Conservation (phyloP, 2,797 vertebrate species). For the Sebastes diploproa region DNA sequence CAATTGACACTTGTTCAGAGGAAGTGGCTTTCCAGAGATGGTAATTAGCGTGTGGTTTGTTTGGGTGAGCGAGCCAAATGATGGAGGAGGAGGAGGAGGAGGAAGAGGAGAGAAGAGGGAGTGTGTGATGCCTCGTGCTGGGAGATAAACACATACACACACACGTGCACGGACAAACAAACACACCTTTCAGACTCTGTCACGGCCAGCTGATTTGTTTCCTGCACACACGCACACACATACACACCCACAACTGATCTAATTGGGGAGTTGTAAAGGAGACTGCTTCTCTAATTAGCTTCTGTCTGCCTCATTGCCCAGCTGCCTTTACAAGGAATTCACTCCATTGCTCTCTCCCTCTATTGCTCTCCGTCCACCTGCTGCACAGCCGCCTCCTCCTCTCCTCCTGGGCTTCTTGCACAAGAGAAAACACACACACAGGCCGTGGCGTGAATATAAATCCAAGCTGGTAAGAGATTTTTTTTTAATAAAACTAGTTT, state of each 20-base stretch:
- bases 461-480: conserved; percentile 21
- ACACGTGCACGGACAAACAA: conserved; percentile 24
- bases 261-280: conserved; percentile 84
- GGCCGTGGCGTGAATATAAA: conserved; percentile 53
- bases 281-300: conserved; percentile 84
- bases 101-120: conserved; percentile 30
- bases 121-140: conserved; percentile 24
- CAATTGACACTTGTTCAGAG: conserved; percentile 79
- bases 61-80: conserved; percentile 61
- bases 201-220: conserved; percentile 64
- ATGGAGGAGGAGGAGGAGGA: conserved; percentile 16
- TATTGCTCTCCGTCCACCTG: conserved; percentile 77
- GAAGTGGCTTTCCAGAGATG: conserved; percentile 67
- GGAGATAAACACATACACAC: conserved; percentile 39
- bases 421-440: conserved; percentile 16
- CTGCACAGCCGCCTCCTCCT: conserved; percentile 51
- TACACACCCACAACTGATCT: conserved; percentile 67
- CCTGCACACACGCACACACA: conserved; percentile 23
- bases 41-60: conserved; percentile 68
- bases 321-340: conserved; percentile 78
- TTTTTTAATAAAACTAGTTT: conserved; percentile 12
- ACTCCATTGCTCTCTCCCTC: conserved; percentile 69
- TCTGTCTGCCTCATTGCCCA: conserved; percentile 83
- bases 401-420: conserved; percentile 36
- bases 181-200: conserved; percentile 57